Percentiles rank a stretch among this genome's conserved stretches.
These are phyloP conservation scores for Ictalurus furcatus DNA, from an alignment of 2,113 vertebrate genomes.

Conservation along the genomic window DNA sequence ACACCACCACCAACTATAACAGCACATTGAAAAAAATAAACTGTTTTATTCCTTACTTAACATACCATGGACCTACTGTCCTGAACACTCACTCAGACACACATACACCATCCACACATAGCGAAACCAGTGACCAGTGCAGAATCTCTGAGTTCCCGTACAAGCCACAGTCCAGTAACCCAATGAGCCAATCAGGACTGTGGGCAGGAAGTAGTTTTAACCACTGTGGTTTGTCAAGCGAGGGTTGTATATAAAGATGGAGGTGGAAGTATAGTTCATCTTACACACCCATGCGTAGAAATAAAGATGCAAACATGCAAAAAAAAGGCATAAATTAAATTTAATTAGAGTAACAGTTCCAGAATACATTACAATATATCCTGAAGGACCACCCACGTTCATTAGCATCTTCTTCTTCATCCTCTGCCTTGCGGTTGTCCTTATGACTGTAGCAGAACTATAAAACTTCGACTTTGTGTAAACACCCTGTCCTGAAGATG, in stretches of 20 bases:
- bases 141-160: neutral
- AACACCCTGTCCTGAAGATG: conserved; percentile 21
- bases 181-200: conserved; percentile 63
- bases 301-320: conserved; percentile 16
- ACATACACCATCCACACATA: conserved; percentile 23
- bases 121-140: conserved; percentile 14
- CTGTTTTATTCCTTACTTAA: neutral
- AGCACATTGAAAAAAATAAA: neutral
- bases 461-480: neutral
- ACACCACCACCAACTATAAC: neutral
- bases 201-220: conserved; percentile 66
- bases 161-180: conserved; percentile 45
- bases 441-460: neutral
- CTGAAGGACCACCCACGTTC: neutral
- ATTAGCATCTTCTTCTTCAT: conserved; percentile 12
- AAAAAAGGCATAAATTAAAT: conserved; percentile 33
- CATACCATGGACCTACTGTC: neutral
- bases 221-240: conserved; percentile 64
- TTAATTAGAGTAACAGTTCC: conserved; percentile 8
- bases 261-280: conserved; percentile 54
- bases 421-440: neutral
- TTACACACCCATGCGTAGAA: conserved; percentile 29
- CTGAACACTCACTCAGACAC: neutral
- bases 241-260: conserved; percentile 62
- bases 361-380: neutral